Evolutionary conservation across 2,888 invertebrate genomes (phyloP).

Genomic region (Heliconius sara): DNA sequence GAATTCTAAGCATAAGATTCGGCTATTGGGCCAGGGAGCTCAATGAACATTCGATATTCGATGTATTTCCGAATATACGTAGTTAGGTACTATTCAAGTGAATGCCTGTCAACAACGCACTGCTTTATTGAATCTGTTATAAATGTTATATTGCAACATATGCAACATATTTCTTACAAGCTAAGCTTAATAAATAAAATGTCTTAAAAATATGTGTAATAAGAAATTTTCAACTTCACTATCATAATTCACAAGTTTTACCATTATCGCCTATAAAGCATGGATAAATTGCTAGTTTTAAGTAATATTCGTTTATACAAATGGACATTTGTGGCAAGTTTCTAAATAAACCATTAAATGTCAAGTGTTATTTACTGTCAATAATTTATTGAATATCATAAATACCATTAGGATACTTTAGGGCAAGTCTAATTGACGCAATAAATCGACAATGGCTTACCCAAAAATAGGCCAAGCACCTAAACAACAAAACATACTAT

Average conservation of each 20-base stretch:
- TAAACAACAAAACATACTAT: background rate
- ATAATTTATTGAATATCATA: slow-evolving; percentile 18
- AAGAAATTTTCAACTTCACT: background rate
- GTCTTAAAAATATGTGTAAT: too few species aligned
- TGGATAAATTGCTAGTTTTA: background rate
- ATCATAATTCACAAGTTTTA: background rate
- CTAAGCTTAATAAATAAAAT: too few species aligned
- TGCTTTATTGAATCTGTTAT: too few species aligned
- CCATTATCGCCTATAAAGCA: background rate
- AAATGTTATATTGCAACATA: too few species aligned
- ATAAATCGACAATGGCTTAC: slow-evolving; percentile 2
- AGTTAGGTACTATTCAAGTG: too few species aligned
- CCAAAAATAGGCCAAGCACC: background rate
- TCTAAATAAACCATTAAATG: slow-evolving; percentile 7
- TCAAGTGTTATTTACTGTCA: slow-evolving; percentile 12
- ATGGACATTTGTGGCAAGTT: slow-evolving; percentile 8
- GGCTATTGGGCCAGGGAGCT: too few species aligned
- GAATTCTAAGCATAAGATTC: too few species aligned
- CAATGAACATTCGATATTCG: too few species aligned
- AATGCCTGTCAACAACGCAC: too few species aligned
- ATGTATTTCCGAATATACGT: too few species aligned
- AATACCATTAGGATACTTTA: slow-evolving; percentile 9
- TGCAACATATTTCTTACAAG: too few species aligned
- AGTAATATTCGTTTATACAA: background rate
- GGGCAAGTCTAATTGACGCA: slow-evolving; percentile 5